Evolutionary conservation across 2,888 invertebrate species (phyloP), one percentile per base, ranked within the genome.

Genomic region (Dryadula phaetusa): DNA sequence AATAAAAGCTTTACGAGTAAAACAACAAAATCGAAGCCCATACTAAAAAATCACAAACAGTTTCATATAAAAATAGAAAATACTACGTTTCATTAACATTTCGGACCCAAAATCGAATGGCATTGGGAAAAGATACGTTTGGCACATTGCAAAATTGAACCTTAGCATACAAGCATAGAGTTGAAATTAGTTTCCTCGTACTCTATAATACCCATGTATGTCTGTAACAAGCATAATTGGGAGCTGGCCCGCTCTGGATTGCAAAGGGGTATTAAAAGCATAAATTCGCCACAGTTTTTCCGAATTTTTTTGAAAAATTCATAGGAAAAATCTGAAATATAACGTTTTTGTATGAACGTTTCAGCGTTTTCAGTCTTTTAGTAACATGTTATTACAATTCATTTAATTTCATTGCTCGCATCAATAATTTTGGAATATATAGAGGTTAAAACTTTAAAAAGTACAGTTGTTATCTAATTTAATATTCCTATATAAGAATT

Each of bases 181-280:
- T 22, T 49, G 37, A 58, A 37, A 60, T 18, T 40, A 16, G 18
- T n/a, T 32, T 49, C 10, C 6, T n/a, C 42, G 3, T 3, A 10
- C 3, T 18, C 16, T 40, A 32, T 64, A 34, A 67, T 67, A 67
- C 64, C 64, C 69, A 67, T 67, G 61, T 56, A 69, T 64, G 53
- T 60, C 64, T 65, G 68, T 64, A 58, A 62, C 62, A 60, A 53
- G 66, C 54, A 66, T 72, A 72, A 72, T 73, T 73, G 73, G 67
- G 67, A 67, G 60, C 70, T 52, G 65, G 62, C 64, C 65, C 71
- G 60, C 71, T 62, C 64, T 46, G 70, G 70, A 67, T 67, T 67
- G 64, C 60, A 58, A 67, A 71, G 69, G 69, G 70, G 70, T 70
- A 72, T 70, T 69, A 69, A 69, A 71, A 70, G 70, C 67, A 71